Evolutionary conservation across 1,140 invertebrate genomes (phyloP), one percentile per base, ranked within the genome.

Genomic region (Leucophenga varia): DNA sequence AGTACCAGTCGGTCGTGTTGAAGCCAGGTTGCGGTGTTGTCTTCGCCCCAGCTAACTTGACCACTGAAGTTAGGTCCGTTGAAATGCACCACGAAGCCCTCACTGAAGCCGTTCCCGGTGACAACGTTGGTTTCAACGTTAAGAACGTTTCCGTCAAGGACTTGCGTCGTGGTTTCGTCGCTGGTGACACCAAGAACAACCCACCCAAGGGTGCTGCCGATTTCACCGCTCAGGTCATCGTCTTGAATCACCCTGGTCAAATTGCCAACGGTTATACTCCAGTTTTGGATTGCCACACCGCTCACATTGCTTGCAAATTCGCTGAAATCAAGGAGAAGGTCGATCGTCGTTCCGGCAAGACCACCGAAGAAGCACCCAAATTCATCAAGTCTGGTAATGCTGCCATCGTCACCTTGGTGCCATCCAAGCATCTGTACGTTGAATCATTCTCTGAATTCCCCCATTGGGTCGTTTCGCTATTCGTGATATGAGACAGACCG

Each of bases 401-500:
- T 37, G 93, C 91, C 67, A 97, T 97, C 65, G 90, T 96, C 45
- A 88, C 85, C 65, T 80, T 97, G 69, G 84, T 91, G 36, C 95
- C 95, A 47, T 86, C 85, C 75, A 97, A 98, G 79, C 93, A 94
- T 41, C 90, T 97, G 86, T 97, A 93, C 78, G 94, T 98, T 47
- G 95, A 98, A 77, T 86, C 92, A 59, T 98, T 97, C 85, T 85
- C 89, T 59, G 91, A 96, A 72, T 98, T 95, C 82, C 90, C 95
- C 95, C 95, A 40, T 84, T 98, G 49, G 95, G 95, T 75, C 89
- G 95, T 77, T 98, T 98, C 76, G 95, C 95, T 63, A 95, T 98
- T 36, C 90, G 95, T 84, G 95, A 98, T 82, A 97, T 98, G 95
- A 91, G 93, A 80, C 94, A 98, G 76, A 98, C 95, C 1, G 95